Percentiles rank a stretch among this genome's conserved stretches.
phyloP scores from a whole-genome alignment of 2,113 vertebrate genomes.

The Sapayoa aenigma region DNA sequence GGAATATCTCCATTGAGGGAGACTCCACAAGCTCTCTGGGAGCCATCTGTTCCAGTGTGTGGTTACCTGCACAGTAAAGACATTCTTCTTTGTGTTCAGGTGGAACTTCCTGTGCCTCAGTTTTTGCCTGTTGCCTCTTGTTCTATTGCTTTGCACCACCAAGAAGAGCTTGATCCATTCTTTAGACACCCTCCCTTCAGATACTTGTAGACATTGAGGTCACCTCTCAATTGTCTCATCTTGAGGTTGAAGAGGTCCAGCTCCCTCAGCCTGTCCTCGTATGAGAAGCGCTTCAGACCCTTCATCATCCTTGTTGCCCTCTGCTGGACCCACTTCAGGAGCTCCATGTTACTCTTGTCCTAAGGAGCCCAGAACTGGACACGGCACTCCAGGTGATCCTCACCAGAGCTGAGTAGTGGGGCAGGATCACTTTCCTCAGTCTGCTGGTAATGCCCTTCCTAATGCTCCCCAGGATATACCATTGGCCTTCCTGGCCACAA shows the following conservation, averaged over 20 bases:
- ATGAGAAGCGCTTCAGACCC: neutral
- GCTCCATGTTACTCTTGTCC: neutral
- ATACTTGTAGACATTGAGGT: no score
- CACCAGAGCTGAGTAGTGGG: neutral
- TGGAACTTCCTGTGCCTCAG: neutral
- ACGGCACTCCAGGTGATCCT: neutral
- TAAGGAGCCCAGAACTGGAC: neutral
- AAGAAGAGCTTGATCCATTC: neutral
- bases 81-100: neutral
- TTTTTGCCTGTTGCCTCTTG: neutral
- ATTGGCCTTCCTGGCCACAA: neutral
- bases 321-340: neutral
- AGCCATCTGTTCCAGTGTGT: neutral
- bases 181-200: neutral
- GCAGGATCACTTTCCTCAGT: neutral
- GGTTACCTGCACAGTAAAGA: neutral
- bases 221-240: neutral
- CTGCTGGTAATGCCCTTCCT: neutral
- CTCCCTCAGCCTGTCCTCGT: neutral
- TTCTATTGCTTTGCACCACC: neutral
- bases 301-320: neutral
- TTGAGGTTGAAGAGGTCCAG: neutral
- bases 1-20: neutral
- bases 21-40: no score
- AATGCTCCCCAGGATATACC: neutral